Evolutionary conservation across 92 coral and sea anemone species (phyloP).

Genomic region (Epizoanthus stellaris): DNA sequence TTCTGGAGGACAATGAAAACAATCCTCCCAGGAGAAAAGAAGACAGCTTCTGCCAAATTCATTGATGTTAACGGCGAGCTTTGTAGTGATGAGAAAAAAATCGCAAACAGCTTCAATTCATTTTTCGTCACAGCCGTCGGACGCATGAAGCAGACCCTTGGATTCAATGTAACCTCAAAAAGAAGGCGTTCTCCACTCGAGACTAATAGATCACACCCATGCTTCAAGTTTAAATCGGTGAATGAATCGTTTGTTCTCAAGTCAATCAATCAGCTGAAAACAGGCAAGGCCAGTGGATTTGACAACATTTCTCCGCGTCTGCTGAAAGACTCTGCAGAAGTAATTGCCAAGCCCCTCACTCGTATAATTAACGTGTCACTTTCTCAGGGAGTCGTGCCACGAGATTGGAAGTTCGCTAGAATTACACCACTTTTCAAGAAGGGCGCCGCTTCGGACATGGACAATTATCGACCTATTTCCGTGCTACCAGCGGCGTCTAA

Average conservation of each 20-base stretch:
- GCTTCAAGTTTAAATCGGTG: constrained; percentile 22
- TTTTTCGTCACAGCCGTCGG: neutral
- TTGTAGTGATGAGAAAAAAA: neutral
- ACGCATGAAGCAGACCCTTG: neutral
- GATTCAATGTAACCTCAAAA: neutral
- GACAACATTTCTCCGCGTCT: constrained; percentile 45
- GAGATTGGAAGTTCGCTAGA: constrained; percentile 15
- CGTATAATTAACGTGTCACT: constrained; percentile 32
- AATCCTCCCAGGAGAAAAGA: no score
- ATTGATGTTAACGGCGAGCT: no score
- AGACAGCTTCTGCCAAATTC: no score
- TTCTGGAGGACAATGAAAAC: neutral
- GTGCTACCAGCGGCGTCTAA: constrained; percentile 8
- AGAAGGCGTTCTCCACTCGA: constrained; percentile 1
- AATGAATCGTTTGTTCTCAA: constrained; percentile 1
- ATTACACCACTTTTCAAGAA: constrained; percentile 16
- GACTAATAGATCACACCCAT: neutral
- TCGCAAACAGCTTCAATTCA: no score
- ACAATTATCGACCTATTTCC: constrained; percentile 15
- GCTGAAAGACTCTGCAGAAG: constrained; percentile 28
- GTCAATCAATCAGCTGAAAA: constrained; percentile 6
- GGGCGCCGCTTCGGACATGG: constrained; percentile 21
- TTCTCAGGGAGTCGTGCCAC: constrained; percentile 19
- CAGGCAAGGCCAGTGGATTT: constrained; percentile 47
- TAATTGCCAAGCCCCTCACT: constrained; percentile 38